phyloP scores from a whole-genome alignment of 2,888 invertebrate genomes.

The Melanchra persicariae region DNA sequence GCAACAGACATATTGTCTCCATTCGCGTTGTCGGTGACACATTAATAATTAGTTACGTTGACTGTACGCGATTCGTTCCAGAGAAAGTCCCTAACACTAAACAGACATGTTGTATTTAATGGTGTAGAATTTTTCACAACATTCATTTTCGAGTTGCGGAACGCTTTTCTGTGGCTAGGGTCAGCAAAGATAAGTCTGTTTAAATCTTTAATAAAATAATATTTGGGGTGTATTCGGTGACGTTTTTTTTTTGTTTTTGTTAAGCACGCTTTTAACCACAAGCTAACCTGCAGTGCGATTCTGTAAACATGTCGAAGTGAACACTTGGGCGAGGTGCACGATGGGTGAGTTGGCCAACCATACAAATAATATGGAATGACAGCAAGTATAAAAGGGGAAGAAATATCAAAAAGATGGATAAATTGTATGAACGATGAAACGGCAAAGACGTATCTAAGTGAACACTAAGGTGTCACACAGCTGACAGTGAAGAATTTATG shows the following conservation, averaged over 20 bases:
- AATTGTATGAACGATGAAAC: not conserved
- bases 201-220: not conserved
- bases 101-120: slow-evolving; percentile 57
- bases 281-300: too few relatives aligned
- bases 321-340: too few relatives aligned
- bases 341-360: too few relatives aligned
- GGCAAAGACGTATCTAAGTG: not conserved
- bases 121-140: slow-evolving; percentile 55
- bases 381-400: not conserved
- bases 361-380: too few relatives aligned
- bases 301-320: too few relatives aligned
- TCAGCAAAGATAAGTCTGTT: slow-evolving; percentile 23
- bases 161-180: slow-evolving; percentile 31
- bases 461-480: not conserved
- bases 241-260: too few relatives aligned
- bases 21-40: slow-evolving; percentile 73
- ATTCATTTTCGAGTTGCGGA: slow-evolving; percentile 22
- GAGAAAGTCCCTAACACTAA: slow-evolving; percentile 80
- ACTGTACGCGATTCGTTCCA: slow-evolving; percentile 81
- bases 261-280: too few relatives aligned
- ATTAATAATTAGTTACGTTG: slow-evolving; percentile 83
- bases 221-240: too few relatives aligned
- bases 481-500: too few relatives aligned
- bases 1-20: slow-evolving; percentile 66
- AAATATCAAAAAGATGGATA: not conserved